phyloP scores from a whole-genome alignment of 2,113 vertebrate species.

The Microtus oregoni region DNA sequence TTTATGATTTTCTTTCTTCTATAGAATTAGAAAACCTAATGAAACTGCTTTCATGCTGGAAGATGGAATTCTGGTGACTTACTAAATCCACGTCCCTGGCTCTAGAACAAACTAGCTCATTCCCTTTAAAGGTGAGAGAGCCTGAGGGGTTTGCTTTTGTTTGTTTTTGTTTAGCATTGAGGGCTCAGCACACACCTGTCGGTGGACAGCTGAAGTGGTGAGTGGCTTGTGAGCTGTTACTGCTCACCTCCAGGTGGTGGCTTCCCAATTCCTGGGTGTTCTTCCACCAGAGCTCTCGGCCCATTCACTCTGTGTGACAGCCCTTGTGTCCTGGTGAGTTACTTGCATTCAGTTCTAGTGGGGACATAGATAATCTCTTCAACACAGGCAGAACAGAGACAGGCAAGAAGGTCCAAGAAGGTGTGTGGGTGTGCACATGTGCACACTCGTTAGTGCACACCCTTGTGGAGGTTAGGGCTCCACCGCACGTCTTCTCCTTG shows the following conservation, averaged over 20 bases:
- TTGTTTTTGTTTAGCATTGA: not conserved
- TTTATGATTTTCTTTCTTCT: not conserved
- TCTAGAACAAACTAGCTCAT: not conserved
- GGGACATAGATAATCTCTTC: not conserved
- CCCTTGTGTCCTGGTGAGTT: not conserved
- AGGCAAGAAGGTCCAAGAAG: not conserved
- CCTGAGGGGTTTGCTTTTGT: not conserved
- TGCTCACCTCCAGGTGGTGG: not conserved
- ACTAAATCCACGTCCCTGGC: not conserved
- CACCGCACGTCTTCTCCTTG: not conserved
- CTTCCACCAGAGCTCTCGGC: not conserved
- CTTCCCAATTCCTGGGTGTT: not conserved
- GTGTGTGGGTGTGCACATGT: not conserved
- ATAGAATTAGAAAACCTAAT: not conserved
- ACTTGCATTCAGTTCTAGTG: not conserved
- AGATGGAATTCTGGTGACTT: not conserved
- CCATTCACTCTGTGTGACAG: not conserved
- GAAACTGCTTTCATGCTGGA: not conserved
- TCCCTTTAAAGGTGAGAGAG: not conserved
- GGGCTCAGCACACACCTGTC: not conserved
- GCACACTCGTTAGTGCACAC: no score
- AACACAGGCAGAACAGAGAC: not conserved
- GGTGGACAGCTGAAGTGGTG: not conserved
- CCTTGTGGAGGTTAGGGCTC: no score
- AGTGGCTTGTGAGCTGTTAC: not conserved